Conservation (phyloP, 53 echinoderm and acorn worm species). For the Holothuria scabra region DNA sequence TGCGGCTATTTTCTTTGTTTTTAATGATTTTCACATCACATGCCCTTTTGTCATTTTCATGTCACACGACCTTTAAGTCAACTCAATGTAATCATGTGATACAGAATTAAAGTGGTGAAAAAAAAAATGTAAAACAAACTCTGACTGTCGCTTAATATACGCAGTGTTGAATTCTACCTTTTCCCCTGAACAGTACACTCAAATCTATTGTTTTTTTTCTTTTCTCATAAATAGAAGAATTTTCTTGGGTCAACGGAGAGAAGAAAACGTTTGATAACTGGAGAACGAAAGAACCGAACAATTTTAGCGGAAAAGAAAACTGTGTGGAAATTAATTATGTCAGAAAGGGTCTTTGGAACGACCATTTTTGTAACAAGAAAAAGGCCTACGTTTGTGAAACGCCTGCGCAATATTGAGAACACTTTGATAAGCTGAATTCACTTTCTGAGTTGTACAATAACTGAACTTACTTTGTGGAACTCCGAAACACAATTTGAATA, state of each 20-base stretch:
- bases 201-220: neutral
- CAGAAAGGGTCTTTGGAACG: constrained; percentile 40
- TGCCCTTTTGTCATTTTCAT: no score
- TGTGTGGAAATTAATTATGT: constrained; percentile 44
- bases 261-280: constrained; percentile 36
- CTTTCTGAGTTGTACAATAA: no score
- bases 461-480: neutral
- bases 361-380: constrained; percentile 21
- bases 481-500: no score
- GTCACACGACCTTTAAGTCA: no score
- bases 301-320: constrained; percentile 30
- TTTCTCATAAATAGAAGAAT: constrained; percentile 3
- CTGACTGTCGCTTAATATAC: neutral
- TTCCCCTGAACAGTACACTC: neutral
- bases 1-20: no score
- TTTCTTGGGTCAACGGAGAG: constrained; percentile 33
- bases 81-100: no score
- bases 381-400: constrained; percentile 36
- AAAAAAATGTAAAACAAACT: no score
- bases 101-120: no score
- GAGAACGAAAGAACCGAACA: constrained; percentile 38
- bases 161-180: neutral
- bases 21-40: no score
- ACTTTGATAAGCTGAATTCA: no score
- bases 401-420: neutral